phyloP scores from a whole-genome alignment of 2,797 vertebrate species.

The Gallirallus australis region DNA sequence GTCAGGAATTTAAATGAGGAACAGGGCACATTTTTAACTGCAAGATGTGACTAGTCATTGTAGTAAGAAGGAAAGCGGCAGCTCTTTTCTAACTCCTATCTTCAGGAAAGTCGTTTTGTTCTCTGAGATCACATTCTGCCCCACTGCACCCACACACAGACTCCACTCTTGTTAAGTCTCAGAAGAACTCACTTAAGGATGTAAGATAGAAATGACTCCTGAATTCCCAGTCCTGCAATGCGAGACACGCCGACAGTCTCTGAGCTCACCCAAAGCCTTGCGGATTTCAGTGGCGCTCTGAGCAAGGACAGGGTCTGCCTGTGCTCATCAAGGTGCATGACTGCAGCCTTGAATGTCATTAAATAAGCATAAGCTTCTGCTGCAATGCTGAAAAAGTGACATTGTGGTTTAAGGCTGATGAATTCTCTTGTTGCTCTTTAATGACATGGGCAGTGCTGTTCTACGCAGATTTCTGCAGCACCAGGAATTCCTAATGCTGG shows the following conservation, averaged over 20 bases:
- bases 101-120: neutral
- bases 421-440: neutral
- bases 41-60: neutral
- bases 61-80: slow-evolving; percentile 3
- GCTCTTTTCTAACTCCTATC: slow-evolving; percentile 1
- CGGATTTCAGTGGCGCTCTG: neutral
- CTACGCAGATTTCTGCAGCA: neutral
- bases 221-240: neutral
- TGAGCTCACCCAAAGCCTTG: neutral
- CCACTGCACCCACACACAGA: neutral
- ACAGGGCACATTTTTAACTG: neutral
- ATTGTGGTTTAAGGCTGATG: neutral
- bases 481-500: neutral
- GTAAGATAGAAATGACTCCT: neutral
- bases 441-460: neutral
- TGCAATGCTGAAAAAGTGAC: slow-evolving; percentile 59
- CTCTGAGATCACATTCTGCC: neutral
- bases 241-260: neutral
- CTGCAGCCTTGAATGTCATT: slow-evolving; percentile 33
- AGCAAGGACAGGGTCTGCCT: slow-evolving; percentile 22
- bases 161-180: neutral
- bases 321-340: slow-evolving; percentile 3
- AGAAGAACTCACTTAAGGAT: neutral
- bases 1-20: slow-evolving; percentile 25
- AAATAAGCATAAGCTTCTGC: slow-evolving; percentile 57